These are phyloP conservation scores for Perodicticus potto DNA, from an alignment of 2,797 vertebrate species.

Conservation along the genomic window DNA sequence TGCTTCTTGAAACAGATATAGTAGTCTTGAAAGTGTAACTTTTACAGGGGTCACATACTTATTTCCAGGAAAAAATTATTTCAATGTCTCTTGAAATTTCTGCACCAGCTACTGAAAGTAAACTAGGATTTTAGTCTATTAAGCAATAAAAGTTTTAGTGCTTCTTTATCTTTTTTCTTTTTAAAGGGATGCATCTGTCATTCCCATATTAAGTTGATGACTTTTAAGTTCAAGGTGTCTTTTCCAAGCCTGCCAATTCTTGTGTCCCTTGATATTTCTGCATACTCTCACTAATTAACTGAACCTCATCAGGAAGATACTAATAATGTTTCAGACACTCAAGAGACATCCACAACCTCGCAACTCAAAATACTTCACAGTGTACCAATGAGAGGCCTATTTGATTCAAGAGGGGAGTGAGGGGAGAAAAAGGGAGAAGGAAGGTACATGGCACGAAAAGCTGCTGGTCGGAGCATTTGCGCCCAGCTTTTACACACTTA, in stretches of 20 bases:
- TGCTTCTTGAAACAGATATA: background rate
- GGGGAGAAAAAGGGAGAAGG: background rate
- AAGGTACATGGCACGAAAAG: background rate
- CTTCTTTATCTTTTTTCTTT: background rate
- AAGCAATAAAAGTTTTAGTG: background rate
- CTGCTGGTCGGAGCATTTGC: background rate
- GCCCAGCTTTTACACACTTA: conserved; percentile 87
- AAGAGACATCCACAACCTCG: conserved; percentile 24
- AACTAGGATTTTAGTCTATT: conserved; percentile 4
- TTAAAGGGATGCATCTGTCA: conserved; percentile 7
- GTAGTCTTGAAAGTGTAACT: background rate
- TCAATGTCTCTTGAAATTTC: conserved; percentile 22
- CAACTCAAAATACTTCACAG: background rate
- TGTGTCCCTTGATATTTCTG: conserved; percentile 54
- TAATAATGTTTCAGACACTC: conserved; percentile 37
- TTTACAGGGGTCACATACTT: background rate
- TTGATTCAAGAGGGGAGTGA: background rate
- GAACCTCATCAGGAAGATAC: conserved; percentile 37
- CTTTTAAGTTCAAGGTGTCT: conserved; percentile 23
- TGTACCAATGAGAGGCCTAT: conserved; percentile 22
- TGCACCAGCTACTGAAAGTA: background rate
- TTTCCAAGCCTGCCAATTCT: background rate
- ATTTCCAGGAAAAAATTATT: conserved; percentile 14
- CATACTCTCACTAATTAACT: conserved; percentile 69
- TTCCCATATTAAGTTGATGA: background rate